Percentiles rank a stretch among this genome's conserved stretches.
Evolutionary conservation across 2,888 invertebrate genomes (phyloP).

Genomic region (Elegia similella): DNA sequence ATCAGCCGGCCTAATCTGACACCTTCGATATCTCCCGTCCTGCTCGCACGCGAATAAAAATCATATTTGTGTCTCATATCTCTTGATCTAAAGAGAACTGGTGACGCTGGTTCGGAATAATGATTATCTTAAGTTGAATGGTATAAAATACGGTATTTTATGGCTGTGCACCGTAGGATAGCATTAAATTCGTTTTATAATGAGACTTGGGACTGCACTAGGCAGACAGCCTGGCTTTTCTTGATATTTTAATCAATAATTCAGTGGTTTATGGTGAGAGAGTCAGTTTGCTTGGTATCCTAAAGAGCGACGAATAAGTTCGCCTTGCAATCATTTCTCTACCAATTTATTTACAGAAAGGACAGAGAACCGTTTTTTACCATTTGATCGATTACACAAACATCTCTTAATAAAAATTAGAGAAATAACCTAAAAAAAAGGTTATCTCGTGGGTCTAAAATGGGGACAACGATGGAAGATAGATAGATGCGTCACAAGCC

Average conservation of each 20-base stretch:
- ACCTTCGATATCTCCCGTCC: conserved; percentile 16
- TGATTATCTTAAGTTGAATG: conserved; percentile 39
- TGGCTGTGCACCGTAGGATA: conserved; percentile 31
- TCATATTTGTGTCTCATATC: conserved; percentile 15
- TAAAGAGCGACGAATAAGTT: too few relatives aligned
- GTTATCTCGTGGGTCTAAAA: too few relatives aligned
- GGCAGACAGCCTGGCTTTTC: conserved; percentile 27
- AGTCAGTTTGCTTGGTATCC: background rate
- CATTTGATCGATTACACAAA: too few relatives aligned
- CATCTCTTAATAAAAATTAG: too few relatives aligned
- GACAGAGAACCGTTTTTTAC: too few relatives aligned
- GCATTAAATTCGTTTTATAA: conserved; percentile 49
- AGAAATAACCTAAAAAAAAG: too few relatives aligned
- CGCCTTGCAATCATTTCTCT: too few relatives aligned
- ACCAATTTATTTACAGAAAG: too few relatives aligned
- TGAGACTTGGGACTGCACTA: conserved; percentile 32
- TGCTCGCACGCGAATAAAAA: conserved; percentile 6
- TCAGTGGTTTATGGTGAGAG: conserved; percentile 7
- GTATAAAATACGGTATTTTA: conserved; percentile 47
- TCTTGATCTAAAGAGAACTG: conserved; percentile 17
- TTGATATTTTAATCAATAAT: conserved; percentile 20
- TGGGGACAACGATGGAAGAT: too few relatives aligned
- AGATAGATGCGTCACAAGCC: too few relatives aligned
- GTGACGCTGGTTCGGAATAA: conserved; percentile 34
- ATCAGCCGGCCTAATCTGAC: conserved; percentile 23